These are phyloP conservation scores for Dermolepida albohirtum DNA, from an alignment of 2,888 invertebrate genomes.

Conservation along the genomic window DNA sequence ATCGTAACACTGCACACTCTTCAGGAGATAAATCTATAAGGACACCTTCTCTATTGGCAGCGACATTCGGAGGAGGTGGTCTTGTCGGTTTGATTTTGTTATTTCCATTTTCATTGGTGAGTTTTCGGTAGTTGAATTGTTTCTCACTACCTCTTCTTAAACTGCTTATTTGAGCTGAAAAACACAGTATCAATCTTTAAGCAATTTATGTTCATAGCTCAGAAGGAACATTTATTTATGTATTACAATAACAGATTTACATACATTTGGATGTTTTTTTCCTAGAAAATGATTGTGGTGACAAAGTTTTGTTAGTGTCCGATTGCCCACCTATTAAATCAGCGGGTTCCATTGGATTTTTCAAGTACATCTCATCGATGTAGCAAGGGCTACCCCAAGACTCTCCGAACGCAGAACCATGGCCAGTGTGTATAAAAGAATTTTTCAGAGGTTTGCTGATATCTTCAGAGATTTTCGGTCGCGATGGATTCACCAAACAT, in stretches of 20 bases:
- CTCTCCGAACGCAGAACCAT: constrained; percentile 79
- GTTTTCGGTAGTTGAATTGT: constrained; percentile 86
- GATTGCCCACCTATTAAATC: constrained; percentile 69
- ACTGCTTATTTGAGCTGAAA: constrained; percentile 43
- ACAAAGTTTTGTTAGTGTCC: constrained; percentile 53
- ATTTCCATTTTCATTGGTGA: constrained; percentile 75
- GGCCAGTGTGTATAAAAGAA: constrained; percentile 86
- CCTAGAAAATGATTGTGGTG: constrained; percentile 64
- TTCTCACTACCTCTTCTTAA: constrained; percentile 63
- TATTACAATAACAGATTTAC: constrained; percentile 9
- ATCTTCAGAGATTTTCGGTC: constrained; percentile 76
- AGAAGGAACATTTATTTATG: constrained; percentile 1
- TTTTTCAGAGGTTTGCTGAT: constrained; percentile 84
- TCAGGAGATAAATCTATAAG: constrained; percentile 81
- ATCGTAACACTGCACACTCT: constrained; percentile 53
- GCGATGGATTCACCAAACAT: constrained; percentile 76
- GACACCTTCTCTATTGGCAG: constrained; percentile 74
- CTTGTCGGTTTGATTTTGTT: constrained; percentile 62
- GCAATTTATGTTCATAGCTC: constrained; percentile 5
- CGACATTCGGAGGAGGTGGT: constrained; percentile 62
- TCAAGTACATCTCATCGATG: constrained; percentile 83
- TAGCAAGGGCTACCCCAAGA: constrained; percentile 87
- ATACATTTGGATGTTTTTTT: constrained; percentile 55
- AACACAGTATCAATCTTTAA: background rate
- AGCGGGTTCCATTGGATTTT: constrained; percentile 80